Evolutionary conservation across 2,888 invertebrate species (phyloP).

Genomic region (Caradrina clavipalpis): DNA sequence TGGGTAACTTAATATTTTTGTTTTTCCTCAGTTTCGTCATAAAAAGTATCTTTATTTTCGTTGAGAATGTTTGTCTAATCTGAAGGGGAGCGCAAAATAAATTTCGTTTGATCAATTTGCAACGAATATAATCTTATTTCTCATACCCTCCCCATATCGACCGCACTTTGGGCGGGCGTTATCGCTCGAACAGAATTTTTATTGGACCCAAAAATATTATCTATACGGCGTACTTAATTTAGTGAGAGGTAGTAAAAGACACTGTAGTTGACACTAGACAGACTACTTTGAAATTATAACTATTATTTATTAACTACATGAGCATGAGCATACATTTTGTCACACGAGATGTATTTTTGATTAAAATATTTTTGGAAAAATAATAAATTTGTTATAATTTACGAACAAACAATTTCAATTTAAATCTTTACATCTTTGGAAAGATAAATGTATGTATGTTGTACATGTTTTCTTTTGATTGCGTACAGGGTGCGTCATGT

Average conservation of each 20-base stretch:
- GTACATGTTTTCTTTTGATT: conserved; percentile 56
- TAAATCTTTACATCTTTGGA: conserved; percentile 25
- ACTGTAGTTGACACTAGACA: conserved; percentile 22
- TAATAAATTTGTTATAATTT: conserved; percentile 13
- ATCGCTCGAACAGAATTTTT: conserved; percentile 63
- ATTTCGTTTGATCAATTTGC: conserved; percentile 69
- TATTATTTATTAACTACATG: conserved; percentile 27
- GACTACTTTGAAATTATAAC: conserved; percentile 20
- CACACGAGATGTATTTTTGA: conserved; percentile 22
- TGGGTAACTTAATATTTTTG: conserved; percentile 49
- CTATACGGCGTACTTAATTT: conserved; percentile 61
- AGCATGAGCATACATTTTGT: conserved; percentile 19
- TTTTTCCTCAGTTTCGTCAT: conserved; percentile 42
- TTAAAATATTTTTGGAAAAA: conserved; percentile 3
- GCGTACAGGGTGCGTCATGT: conserved; percentile 43
- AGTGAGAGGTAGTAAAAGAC: conserved; percentile 45
- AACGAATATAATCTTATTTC: conserved; percentile 67
- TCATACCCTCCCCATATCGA: conserved; percentile 63
- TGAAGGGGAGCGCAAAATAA: conserved; percentile 59
- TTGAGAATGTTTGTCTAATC: conserved; percentile 60
- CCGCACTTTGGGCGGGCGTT: conserved; percentile 62
- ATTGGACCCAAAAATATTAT: conserved; percentile 66
- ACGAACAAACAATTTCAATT: conserved; percentile 40
- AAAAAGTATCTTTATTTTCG: conserved; percentile 59
- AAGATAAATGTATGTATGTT: conserved; percentile 40